Percentiles rank a stretch among this genome's conserved stretches.
Evolutionary conservation across 2,113 vertebrate species (phyloP).

Genomic region (Oreochromis aureus): DNA sequence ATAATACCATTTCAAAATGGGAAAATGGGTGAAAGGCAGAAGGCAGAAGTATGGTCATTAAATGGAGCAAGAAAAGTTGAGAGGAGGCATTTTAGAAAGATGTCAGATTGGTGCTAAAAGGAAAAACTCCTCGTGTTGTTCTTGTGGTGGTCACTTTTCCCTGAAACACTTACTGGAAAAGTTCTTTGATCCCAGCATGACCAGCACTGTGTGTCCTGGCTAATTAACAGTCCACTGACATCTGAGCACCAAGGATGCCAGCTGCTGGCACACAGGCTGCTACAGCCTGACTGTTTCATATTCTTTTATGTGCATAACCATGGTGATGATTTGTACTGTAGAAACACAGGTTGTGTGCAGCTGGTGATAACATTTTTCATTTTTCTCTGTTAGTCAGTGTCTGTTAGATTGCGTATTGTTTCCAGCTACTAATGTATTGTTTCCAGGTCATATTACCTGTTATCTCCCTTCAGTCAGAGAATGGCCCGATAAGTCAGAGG

Average conservation of each 20-base stretch:
- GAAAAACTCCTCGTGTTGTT: neutral
- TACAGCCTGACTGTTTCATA: neutral
- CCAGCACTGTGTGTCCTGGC: neutral
- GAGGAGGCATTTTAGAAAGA: neutral
- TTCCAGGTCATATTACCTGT: neutral
- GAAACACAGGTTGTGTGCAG: neutral
- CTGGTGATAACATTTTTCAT: neutral
- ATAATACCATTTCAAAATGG: neutral
- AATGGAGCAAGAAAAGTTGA: neutral
- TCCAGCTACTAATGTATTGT: neutral
- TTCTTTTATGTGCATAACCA: slow-evolving; percentile 3
- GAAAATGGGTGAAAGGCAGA: neutral
- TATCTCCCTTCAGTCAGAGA: neutral
- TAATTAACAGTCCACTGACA: slow-evolving; percentile 30
- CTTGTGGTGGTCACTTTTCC: neutral
- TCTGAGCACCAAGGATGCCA: neutral
- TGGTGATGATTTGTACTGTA: neutral
- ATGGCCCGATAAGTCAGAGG: neutral
- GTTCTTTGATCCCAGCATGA: slow-evolving; percentile 16
- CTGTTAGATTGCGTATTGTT: neutral
- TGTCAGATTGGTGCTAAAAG: neutral
- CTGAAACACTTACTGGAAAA: neutral
- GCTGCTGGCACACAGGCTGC: slow-evolving; percentile 7
- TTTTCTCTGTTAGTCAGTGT: neutral
- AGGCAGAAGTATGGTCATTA: neutral